Base-by-base conservation (phyloP, 2,113 vertebrate genomes). In the Sceloporus undulatus region DNA sequence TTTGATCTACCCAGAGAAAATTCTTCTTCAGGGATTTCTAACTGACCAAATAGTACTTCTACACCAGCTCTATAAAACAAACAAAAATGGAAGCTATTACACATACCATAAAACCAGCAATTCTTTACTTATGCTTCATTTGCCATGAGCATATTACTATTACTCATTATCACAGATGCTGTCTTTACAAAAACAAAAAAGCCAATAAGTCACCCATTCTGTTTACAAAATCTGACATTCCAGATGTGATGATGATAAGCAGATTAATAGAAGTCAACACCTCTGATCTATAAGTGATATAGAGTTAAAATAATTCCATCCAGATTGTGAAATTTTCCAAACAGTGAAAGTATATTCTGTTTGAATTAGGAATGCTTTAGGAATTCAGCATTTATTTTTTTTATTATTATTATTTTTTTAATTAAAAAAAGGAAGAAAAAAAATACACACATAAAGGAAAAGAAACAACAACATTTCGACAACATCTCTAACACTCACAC, bases 1-100 rank as follows among this genome's bases (percentile, higher is more conserved):
- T 99, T 99, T 82, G 98, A 99, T 96, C 98, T 98, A 11, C 99
- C 99, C 34, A 98, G 98, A 1, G 99, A 96, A 85, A 97, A 98
- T 85, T 99, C 99, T 87, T 99, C 99, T 84, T 95, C 75, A 38
- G 98, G 96, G 91, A 99, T 97, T 93, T 97, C 94, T 90, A 99
- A 92, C 91, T 98, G 97, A 56, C 94, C 96, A 96, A 99, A 98
- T 82, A 99, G 95, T 76, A 98, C 98, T 93, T 99, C 97, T 82
- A 99, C 99, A 74, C 99, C 99, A 92, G 97, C 96, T 96, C 99
- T 99, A 88, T 38, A 94, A 89, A 87, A 86, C 34, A 83, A 40
- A 93, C 38, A 54, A 89, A 29, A 27, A 81, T 73, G 89, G 91
- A 94, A 84, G 40, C 83, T 86, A 91, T 82, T 79, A 9, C 27